Evolutionary conservation across 2,113 vertebrate species (phyloP).

Genomic region (Himantopus leucocephalus): DNA sequence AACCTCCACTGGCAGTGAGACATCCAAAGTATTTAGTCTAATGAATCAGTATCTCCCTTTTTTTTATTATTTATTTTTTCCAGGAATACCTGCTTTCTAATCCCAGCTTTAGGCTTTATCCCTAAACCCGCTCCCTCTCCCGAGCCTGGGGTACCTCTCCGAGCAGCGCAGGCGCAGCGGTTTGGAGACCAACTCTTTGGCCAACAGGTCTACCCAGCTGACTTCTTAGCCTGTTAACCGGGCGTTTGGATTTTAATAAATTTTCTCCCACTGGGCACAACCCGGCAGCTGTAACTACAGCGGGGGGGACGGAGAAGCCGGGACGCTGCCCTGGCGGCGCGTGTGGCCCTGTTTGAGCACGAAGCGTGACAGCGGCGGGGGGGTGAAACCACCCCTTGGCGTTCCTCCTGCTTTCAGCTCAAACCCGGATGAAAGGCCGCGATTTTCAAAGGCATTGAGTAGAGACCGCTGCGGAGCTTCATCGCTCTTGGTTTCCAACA

Average conservation of each 20-base stretch:
- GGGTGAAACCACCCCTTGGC: neutral
- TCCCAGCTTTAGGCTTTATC: neutral
- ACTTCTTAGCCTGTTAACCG: neutral
- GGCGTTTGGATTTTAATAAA: neutral
- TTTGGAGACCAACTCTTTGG: neutral
- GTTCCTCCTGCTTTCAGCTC: neutral
- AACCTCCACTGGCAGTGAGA: neutral
- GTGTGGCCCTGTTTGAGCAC: neutral
- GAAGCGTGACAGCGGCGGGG: neutral
- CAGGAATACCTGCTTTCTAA: neutral
- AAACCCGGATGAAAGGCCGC: neutral
- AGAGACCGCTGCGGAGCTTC: neutral
- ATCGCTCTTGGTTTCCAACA: neutral
- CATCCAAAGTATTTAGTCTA: neutral
- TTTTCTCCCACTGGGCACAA: neutral
- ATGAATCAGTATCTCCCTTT: neutral
- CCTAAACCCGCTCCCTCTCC: neutral
- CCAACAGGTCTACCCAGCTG: neutral
- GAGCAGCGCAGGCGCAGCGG: accelerated
- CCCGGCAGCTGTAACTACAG: accelerated
- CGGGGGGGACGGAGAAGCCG: neutral
- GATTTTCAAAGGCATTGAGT: neutral
- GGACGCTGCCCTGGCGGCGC: accelerated
- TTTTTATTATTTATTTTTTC: no score
- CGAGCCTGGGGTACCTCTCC: accelerated